Percentiles rank a stretch among this genome's conserved stretches.
Evolutionary conservation across 64 coral and sea anemone genomes (phyloP).

Genomic region (Dendrophyllia cribrosa): DNA sequence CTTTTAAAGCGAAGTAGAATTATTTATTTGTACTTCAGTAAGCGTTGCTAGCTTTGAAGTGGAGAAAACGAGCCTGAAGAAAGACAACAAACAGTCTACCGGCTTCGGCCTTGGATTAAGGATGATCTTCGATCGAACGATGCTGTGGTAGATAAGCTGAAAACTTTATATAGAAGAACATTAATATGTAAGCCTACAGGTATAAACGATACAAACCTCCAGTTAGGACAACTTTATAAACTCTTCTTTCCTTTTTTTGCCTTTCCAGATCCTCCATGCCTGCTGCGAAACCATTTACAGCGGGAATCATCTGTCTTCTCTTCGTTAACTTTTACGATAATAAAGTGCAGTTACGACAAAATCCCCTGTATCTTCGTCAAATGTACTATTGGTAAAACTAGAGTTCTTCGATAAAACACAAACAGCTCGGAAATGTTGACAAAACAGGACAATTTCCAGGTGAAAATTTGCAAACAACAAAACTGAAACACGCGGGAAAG

Average conservation of each 20-base stretch:
- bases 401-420: background rate
- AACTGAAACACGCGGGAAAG: slow-evolving; percentile 32
- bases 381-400: background rate
- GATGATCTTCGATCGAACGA: no score
- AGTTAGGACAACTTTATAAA: slow-evolving; percentile 89
- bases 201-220: slow-evolving; percentile 72
- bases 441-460: background rate
- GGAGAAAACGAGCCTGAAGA: no score
- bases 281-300: background rate
- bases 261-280: background rate
- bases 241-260: slow-evolving; percentile 11
- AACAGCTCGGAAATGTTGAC: background rate
- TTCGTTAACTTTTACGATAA: background rate
- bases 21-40: no score
- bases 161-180: no score
- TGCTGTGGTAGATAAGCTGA: no score
- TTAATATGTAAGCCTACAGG: background rate
- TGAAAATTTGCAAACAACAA: background rate
- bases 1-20: no score
- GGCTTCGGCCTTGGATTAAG: no score
- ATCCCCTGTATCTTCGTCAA: background rate
- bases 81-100: no score
- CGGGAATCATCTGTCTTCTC: background rate
- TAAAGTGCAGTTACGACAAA: background rate
- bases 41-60: no score